Conservation (phyloP, 1,140 invertebrate genomes). For the honey bee (Apis mellifera) region DNA sequence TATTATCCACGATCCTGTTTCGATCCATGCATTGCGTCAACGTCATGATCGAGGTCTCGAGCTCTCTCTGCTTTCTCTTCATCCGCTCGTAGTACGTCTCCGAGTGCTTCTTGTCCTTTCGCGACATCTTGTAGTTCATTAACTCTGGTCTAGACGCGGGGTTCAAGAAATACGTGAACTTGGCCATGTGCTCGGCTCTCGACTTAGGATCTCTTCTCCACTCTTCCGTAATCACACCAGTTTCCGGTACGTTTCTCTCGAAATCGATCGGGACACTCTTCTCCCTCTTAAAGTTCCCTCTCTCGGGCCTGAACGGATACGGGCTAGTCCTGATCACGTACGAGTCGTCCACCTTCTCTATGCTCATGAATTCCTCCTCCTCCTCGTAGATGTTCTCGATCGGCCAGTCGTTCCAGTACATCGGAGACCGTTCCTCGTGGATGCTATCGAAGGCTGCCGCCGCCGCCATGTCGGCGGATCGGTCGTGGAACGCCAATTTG, state of each 20-base stretch:
- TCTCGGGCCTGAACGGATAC: conserved; percentile 73
- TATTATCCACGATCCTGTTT: background rate
- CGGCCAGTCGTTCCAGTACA: background rate
- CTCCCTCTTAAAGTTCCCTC: conserved; percentile 38
- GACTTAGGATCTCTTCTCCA: background rate
- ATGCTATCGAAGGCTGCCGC: background rate
- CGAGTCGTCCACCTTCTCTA: conserved; percentile 67
- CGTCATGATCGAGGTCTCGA: conserved; percentile 53
- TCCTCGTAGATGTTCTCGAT: conserved; percentile 13
- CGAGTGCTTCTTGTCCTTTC: conserved; percentile 78
- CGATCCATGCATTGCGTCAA: conserved; percentile 18
- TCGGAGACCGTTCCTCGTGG: background rate
- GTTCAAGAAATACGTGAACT: conserved; percentile 76
- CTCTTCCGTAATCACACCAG: background rate
- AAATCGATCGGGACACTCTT: too few relatives aligned
- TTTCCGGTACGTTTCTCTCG: background rate
- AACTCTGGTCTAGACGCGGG: conserved; percentile 62
- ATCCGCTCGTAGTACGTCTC: conserved; percentile 76
- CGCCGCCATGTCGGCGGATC: background rate
- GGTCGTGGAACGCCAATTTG: background rate
- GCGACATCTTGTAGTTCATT: conserved; percentile 75
- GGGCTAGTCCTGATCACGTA: conserved; percentile 76
- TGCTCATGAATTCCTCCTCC: conserved; percentile 76
- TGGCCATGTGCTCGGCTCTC: conserved; percentile 56
- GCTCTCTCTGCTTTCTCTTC: conserved; percentile 56